phyloP scores from a whole-genome alignment of 2,888 invertebrate genomes.

The Macroteleia sp. region DNA sequence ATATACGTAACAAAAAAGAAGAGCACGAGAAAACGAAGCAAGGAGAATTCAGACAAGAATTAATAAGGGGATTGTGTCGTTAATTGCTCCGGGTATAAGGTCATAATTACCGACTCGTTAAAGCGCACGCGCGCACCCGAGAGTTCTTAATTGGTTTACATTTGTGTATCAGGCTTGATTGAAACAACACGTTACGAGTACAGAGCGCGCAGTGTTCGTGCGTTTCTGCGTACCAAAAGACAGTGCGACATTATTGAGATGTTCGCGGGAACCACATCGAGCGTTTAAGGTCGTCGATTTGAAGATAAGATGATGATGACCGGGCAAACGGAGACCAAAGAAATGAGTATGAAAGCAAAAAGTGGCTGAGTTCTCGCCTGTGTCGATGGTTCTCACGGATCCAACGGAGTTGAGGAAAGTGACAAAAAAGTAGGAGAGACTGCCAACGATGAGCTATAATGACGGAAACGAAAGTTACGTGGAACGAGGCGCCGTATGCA shows the following conservation, averaged over 20 bases:
- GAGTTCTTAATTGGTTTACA: conserved; percentile 44
- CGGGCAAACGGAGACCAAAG: too few relatives aligned
- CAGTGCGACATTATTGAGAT: conserved; percentile 11
- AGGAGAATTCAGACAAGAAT: background rate
- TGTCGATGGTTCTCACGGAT: background rate
- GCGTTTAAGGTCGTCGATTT: background rate
- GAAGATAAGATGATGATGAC: too few relatives aligned
- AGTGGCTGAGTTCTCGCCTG: background rate
- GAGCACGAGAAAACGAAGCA: background rate
- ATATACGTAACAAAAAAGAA: background rate
- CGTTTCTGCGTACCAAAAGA: conserved; percentile 9
- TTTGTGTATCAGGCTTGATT: conserved; percentile 24
- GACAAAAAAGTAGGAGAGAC: conserved; percentile 36
- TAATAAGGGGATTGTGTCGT: conserved; percentile 11
- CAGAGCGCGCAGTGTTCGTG: conserved; percentile 31
- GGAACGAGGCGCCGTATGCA: background rate
- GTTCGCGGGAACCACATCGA: background rate
- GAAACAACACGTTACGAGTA: conserved; percentile 26
- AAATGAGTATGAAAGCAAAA: too few relatives aligned
- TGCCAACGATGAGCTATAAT: conserved; percentile 14
- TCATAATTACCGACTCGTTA: conserved; percentile 26
- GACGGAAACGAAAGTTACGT: conserved; percentile 12
- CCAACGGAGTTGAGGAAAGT: background rate
- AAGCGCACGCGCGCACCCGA: conserved; percentile 8
- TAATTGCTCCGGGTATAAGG: conserved; percentile 8